Base-by-base conservation (phyloP, 2,797 vertebrate genomes). In the Erethizon dorsatum region DNA sequence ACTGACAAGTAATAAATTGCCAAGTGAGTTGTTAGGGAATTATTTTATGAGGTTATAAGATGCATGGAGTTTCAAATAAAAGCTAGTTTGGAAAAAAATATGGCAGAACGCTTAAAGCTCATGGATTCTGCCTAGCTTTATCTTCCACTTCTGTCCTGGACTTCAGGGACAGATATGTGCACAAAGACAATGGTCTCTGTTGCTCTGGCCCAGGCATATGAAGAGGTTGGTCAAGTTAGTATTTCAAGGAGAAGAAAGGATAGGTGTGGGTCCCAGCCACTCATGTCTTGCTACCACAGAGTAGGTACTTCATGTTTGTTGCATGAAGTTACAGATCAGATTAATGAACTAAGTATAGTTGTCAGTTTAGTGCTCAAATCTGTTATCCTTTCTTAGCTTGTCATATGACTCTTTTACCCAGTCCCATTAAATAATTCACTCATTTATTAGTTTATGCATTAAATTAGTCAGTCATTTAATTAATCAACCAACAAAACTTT, bases 391-490 rank as follows among this genome's bases (percentile, higher is more conserved):
- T 52, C n/a, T 91, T 82, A 94, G 73, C 10, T 93, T 41, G 37
- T 18, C 31, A 5, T 59, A 13, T 91, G 50, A 73, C 18, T 86
- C 13, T 71, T 33, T 71, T 50, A 65, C 41, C 14, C 20, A 75
- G 18, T 83, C n/a, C 67, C 8, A 78, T 47, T 45, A 95, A 94
- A 85, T 63, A 75, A 89, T 54, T 65, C 22, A 87, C 33, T 77
- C 8, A 22, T 5, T 56, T 90, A 71, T 71, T 90, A 63, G 52
- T 61, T 78, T 50, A 56, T 61, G 79, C n/a, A 71, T 79, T 63
- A 26, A 82, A 31, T 92, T 88, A 88, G 56, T 86, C 59, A 85
- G 56, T 86, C 59, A 85, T 57, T 90, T 82, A 92, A 73, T 84
- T 94, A 61, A 37, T 63, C 73, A 71, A 45, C 83, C 92, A 96